Evolutionary conservation across 2,797 vertebrate species (phyloP).

Genomic region (Aselliscus stoliczkanus): DNA sequence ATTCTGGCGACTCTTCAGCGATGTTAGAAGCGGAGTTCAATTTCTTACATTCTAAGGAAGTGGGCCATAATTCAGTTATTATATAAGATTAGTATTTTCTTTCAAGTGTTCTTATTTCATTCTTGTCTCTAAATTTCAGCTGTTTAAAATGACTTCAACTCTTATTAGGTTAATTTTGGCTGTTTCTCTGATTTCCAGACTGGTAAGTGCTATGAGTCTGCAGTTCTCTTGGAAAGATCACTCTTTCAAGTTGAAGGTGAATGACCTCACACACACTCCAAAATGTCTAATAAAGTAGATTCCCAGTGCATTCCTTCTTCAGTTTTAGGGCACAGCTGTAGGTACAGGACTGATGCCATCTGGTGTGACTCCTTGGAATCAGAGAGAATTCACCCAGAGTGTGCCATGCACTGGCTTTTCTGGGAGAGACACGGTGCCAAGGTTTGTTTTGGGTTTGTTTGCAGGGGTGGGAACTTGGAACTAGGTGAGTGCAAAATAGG

Average conservation of each 20-base stretch:
- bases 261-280: background rate
- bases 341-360: slow-evolving; percentile 16
- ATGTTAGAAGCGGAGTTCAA: background rate
- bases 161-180: background rate
- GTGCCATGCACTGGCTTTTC: background rate
- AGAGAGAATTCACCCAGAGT: background rate
- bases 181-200: background rate
- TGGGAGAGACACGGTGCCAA: slow-evolving; percentile 41
- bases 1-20: background rate
- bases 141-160: background rate
- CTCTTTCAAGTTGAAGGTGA: background rate
- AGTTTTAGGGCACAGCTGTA: slow-evolving; percentile 42
- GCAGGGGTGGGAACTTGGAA: slow-evolving; percentile 48
- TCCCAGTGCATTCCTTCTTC: background rate
- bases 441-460: slow-evolving; percentile 38
- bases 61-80: background rate
- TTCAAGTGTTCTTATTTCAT: slow-evolving; percentile 24
- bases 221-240: background rate
- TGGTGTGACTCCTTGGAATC: background rate
- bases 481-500: background rate
- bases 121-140: slow-evolving; percentile 28
- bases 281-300: background rate
- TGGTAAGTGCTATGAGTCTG: background rate
- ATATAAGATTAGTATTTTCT: background rate
- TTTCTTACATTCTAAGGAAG: slow-evolving; percentile 45